Conservation (phyloP, 1,140 invertebrate species). For the Colletes latitarsis region DNA sequence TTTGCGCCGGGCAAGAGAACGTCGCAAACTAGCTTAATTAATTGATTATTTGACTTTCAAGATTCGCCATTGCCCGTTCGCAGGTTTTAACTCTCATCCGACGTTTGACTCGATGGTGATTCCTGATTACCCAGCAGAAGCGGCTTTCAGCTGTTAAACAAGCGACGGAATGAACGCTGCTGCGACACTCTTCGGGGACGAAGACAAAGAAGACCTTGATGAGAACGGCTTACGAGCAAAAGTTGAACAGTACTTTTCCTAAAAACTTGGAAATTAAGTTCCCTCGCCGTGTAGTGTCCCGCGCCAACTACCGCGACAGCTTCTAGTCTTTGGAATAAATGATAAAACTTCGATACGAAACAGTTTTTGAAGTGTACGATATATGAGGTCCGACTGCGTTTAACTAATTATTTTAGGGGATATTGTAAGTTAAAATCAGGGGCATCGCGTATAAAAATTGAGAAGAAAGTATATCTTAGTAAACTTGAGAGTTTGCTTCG, state of each 20-base stretch:
- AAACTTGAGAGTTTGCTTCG: too few species aligned
- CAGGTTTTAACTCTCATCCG: not conserved
- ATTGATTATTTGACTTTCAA: constrained; percentile 11
- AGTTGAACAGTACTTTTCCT: not conserved
- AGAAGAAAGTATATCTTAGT: too few species aligned
- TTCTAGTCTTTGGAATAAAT: not conserved
- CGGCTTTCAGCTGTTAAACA: not conserved
- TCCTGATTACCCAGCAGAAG: not conserved
- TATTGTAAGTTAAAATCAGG: too few species aligned
- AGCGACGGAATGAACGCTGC: not conserved
- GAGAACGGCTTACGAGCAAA: constrained; percentile 5
- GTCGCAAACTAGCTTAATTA: not conserved
- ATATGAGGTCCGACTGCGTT: not conserved
- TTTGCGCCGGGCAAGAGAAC: not conserved
- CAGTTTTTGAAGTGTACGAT: not conserved
- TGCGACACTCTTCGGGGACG: not conserved
- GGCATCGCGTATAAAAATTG: too few species aligned
- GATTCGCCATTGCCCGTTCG: not conserved
- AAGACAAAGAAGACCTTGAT: not conserved
- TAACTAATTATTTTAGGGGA: not conserved
- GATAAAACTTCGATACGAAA: not conserved
- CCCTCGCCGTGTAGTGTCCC: not conserved
- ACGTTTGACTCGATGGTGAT: not conserved
- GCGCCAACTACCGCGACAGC: too few species aligned
- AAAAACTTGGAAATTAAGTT: constrained; percentile 23